A percentile compares a stretch with the other conserved stretches of the same genome.
Evolutionary conservation across 2,797 vertebrate genomes (phyloP).

Genomic region (Coendou prehensilis): DNA sequence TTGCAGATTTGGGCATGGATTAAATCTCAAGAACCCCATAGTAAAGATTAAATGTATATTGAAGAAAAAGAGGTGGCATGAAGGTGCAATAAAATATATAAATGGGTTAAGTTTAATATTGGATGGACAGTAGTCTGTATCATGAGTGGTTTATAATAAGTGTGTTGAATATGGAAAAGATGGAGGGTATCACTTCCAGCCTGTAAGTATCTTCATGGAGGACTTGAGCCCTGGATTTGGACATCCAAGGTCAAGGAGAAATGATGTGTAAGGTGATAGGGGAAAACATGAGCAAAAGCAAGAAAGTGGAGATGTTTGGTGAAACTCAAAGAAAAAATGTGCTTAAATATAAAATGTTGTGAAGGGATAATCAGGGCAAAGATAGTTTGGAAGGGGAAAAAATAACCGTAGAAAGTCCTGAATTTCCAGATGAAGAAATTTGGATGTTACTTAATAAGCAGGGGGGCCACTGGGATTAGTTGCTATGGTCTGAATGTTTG

Average conservation of each 20-base stretch:
- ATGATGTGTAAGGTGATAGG: neutral
- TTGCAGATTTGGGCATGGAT: neutral
- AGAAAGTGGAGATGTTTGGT: neutral
- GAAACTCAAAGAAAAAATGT: neutral
- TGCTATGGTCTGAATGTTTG: neutral
- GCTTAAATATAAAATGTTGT: slow-evolving; percentile 24
- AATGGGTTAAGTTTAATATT: neutral
- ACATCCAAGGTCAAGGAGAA: neutral
- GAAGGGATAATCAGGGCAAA: neutral
- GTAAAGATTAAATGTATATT: neutral
- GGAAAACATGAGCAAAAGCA: neutral
- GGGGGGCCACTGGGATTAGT: neutral
- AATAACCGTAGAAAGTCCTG: neutral
- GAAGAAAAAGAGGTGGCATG: neutral
- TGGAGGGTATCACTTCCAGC: neutral
- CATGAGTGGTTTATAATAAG: neutral
- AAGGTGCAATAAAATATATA: neutral
- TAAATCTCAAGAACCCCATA: neutral
- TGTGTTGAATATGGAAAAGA: neutral
- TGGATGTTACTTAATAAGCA: neutral
- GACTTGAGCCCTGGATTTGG: neutral
- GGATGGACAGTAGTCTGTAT: neutral
- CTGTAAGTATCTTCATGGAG: neutral
- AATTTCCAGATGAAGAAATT: slow-evolving; percentile 3
- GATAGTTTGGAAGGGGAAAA: neutral